These are phyloP conservation scores for Clavelina lepadiformis DNA, from an alignment of 23 tunicate genomes.

Conservation along the genomic window DNA sequence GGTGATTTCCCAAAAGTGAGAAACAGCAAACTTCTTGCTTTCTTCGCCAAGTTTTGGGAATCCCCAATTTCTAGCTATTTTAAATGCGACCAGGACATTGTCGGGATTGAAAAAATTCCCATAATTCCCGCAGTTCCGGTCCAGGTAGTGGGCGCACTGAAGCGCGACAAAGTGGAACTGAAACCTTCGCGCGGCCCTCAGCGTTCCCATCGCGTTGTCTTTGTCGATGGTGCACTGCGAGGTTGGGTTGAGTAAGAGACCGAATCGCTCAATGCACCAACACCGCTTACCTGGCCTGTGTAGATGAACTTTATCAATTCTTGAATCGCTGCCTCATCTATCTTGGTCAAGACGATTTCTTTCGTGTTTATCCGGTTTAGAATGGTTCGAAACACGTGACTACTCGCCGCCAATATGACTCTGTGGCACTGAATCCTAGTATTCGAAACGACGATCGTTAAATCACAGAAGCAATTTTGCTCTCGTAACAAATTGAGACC, in stretches of 20 bases:
- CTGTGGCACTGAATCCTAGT: conserved; percentile 40
- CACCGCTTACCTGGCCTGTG: conserved; percentile 48
- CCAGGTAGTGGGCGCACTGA: conserved; percentile 50
- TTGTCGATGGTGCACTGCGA: conserved; percentile 66
- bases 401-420: conserved; percentile 62
- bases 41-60: conserved; percentile 44
- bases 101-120: conserved; percentile 32
- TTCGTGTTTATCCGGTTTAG: conserved; percentile 21
- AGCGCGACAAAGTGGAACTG: conserved; percentile 34
- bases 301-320: conserved; percentile 51
- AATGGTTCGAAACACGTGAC: conserved; percentile 44
- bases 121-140: conserved; percentile 18
- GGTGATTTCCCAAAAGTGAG: conserved; percentile 48
- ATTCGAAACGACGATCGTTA: conserved; percentile 33
- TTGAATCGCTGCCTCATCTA: conserved; percentile 45
- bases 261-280: not conserved
- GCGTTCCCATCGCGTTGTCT: conserved; percentile 46
- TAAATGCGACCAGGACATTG: conserved; percentile 47
- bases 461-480: conserved; percentile 41
- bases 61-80: conserved; percentile 32
- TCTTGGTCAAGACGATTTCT: conserved; percentile 40
- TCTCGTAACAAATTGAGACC: conserved; percentile 53
- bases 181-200: conserved; percentile 34
- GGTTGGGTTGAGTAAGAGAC: not conserved
- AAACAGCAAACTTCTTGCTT: conserved; percentile 40